Percentiles rank a stretch among this genome's conserved stretches.
These are phyloP conservation scores for Actenoides hombroni DNA, from an alignment of 2,113 vertebrate species.

Conservation along the genomic window DNA sequence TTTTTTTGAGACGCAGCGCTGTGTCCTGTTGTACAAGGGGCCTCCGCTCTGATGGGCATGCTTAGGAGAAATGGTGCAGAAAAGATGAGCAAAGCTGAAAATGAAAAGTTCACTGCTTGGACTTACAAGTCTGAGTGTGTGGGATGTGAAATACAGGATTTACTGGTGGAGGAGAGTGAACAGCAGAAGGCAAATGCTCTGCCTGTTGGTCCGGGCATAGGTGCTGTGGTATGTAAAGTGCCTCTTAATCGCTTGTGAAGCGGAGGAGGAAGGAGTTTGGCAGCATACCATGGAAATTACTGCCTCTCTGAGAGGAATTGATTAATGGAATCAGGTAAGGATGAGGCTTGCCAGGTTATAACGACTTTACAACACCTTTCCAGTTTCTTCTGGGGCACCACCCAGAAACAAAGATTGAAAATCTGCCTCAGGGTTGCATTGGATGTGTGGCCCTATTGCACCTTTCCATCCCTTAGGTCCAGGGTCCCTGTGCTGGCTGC, in stretches of 20 bases:
- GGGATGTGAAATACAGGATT: not conserved
- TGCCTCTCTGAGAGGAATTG: not conserved
- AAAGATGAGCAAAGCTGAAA: not conserved
- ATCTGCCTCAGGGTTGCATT: fast-evolving
- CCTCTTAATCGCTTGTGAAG: not conserved
- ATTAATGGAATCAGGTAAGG: not conserved
- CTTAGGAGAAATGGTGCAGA: not conserved
- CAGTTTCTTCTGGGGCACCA: not conserved
- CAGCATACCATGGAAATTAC: slow-evolving; percentile 11
- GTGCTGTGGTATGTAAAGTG: slow-evolving; percentile 14
- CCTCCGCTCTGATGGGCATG: not conserved
- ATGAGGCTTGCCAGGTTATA: not conserved
- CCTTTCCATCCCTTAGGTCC: not conserved
- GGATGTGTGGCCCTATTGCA: not conserved
- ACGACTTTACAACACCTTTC: not conserved
- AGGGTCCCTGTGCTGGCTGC: not conserved
- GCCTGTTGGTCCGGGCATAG: not conserved
- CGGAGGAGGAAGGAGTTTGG: not conserved
- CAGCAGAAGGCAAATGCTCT: not conserved
- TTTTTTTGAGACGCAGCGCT: not conserved
- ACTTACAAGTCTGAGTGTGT: not conserved
- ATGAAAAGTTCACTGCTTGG: not conserved
- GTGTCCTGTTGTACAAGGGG: not conserved
- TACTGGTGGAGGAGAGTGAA: not conserved
- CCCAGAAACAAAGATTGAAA: not conserved